phyloP scores from a whole-genome alignment of 2,888 invertebrate species.

The Brassicogethes aeneus region DNA sequence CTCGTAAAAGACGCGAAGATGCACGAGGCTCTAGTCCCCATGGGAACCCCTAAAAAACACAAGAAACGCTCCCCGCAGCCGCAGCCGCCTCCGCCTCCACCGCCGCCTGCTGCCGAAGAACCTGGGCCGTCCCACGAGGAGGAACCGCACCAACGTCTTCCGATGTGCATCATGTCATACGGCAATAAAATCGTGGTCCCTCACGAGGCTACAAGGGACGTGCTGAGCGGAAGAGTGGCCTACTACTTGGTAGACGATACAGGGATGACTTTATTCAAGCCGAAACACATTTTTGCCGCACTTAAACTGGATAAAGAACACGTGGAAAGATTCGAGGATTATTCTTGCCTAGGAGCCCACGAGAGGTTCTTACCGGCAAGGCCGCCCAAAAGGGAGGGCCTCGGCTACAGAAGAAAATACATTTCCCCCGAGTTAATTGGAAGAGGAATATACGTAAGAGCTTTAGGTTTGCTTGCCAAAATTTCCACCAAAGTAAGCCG shows the following conservation, averaged over 20 bases:
- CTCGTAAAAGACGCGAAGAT: constrained; percentile 28
- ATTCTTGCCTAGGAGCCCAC: constrained; percentile 35
- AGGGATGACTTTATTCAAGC: constrained; percentile 59
- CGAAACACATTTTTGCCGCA: constrained; percentile 66
- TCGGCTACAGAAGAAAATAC: constrained; percentile 29
- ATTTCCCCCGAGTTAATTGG: constrained; percentile 30
- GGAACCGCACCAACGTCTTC: constrained; percentile 22
- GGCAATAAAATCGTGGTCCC: constrained; percentile 68
- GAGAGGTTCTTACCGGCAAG: constrained; percentile 27
- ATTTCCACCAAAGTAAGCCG: neutral
- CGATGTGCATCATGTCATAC: constrained; percentile 34
- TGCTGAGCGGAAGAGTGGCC: constrained; percentile 64
- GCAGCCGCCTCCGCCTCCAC: constrained; percentile 12
- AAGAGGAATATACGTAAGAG: constrained; percentile 33
- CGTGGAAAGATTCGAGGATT: constrained; percentile 32
- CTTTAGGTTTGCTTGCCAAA: too few species aligned
- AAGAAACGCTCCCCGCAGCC: constrained; percentile 18
- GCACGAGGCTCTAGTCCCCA: constrained; percentile 27
- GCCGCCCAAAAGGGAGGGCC: constrained; percentile 22
- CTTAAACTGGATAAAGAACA: constrained; percentile 56
- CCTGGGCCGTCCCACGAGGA: constrained; percentile 6
- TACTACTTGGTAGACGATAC: constrained; percentile 66
- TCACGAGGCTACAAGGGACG: constrained; percentile 63
- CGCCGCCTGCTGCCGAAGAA: constrained; percentile 11
- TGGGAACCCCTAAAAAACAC: constrained; percentile 18